These are phyloP conservation scores for Parasteatoda tepidariorum DNA, from an alignment of 1,140 invertebrate species.

Conservation along the genomic window DNA sequence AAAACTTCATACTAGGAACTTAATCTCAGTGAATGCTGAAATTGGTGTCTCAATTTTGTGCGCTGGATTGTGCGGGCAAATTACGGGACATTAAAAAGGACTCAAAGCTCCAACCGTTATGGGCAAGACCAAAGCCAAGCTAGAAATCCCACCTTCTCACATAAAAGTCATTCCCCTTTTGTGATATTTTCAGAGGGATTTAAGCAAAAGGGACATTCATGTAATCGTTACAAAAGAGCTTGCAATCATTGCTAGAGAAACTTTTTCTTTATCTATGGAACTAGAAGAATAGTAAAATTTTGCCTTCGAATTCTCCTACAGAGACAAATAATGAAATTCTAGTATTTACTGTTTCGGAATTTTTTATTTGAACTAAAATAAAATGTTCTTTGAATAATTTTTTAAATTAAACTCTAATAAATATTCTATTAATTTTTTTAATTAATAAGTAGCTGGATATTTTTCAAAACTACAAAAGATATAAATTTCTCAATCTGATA, in stretches of 20 bases:
- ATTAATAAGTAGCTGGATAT: no score
- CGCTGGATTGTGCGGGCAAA: conserved; percentile 40
- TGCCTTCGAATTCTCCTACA: not conserved
- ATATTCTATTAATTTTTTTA: no score
- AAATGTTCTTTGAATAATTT: no score
- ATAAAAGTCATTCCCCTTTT: conserved; percentile 60
- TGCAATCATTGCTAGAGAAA: not conserved
- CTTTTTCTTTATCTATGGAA: not conserved
- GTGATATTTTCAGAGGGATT: conserved; percentile 50
- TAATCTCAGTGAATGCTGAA: conserved; percentile 46
- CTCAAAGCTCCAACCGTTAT: conserved; percentile 38
- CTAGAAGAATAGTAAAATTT: not conserved
- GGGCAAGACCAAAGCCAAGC: conserved; percentile 31
- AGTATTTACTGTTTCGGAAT: no score
- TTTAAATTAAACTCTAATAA: no score
- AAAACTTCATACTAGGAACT: conserved; percentile 53
- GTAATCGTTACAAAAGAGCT: not conserved
- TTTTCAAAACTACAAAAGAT: no score
- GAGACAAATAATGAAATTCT: not conserved
- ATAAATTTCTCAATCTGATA: no score
- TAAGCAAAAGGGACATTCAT: conserved; percentile 30
- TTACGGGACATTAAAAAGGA: conserved; percentile 59
- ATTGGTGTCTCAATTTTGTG: conserved; percentile 51
- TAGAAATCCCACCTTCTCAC: conserved; percentile 54
- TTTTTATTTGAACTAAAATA: no score